Percentiles rank a stretch among this genome's conserved stretches.
Conservation (phyloP, 2,113 vertebrate genomes). For the Brienomyrus longianalis region DNA sequence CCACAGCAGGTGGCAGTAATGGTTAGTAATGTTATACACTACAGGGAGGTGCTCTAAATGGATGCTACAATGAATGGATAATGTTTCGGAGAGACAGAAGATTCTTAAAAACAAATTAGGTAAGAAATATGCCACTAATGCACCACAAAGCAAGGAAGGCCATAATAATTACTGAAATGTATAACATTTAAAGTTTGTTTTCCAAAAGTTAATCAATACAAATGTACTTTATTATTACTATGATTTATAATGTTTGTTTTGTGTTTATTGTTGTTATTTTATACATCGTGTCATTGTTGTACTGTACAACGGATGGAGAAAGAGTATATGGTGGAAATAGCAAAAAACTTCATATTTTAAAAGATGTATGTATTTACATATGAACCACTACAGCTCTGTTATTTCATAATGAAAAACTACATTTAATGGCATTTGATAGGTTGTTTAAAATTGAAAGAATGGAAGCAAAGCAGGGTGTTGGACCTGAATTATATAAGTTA, state of each 20-base stretch:
- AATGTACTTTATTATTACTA: not conserved
- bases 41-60: conserved; percentile 37
- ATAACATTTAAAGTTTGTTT: not conserved
- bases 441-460: not conserved
- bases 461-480: not conserved
- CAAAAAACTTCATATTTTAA: conserved; percentile 10
- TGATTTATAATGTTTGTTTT: not conserved
- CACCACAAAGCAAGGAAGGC: not conserved
- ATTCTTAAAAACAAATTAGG: not conserved
- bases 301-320: not conserved
- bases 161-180: not conserved
- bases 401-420: not conserved
- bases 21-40: conserved; percentile 40
- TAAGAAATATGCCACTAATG: not conserved
- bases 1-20: conserved; percentile 63
- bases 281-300: no score
- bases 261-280: not conserved
- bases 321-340: not conserved
- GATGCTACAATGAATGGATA: not conserved
- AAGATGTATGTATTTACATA: not conserved
- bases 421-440: not conserved
- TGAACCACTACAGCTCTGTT: not conserved
- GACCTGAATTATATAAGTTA: not conserved
- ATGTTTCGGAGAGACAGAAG: not conserved
- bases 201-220: not conserved